Percentiles rank a stretch among this genome's conserved stretches.
Evolutionary conservation across 1,140 invertebrate genomes (phyloP).

Genomic region (Temnothorax curvispinosus): DNA sequence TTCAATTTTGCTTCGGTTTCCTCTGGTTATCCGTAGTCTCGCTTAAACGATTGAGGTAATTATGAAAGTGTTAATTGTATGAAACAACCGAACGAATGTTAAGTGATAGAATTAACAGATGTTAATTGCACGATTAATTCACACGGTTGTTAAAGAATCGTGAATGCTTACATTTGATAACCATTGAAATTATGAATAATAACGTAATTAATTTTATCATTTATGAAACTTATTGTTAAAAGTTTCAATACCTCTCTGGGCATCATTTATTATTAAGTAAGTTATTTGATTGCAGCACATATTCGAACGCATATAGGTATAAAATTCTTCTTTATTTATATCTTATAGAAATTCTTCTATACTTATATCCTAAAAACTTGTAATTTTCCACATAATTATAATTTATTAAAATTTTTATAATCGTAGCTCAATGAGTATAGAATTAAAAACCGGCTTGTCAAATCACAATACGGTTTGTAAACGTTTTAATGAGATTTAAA

Average conservation of each 20-base stretch:
- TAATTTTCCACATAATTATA: neutral
- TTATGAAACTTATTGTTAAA: neutral
- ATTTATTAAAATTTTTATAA: neutral
- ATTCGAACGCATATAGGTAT: neutral
- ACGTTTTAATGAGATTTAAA: neutral
- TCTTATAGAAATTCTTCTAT: neutral
- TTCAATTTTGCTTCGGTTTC: neutral
- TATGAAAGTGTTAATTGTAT: neutral
- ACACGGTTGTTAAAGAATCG: neutral
- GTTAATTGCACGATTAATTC: too few relatives aligned
- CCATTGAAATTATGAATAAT: neutral
- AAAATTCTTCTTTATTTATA: neutral
- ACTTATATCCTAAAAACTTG: neutral
- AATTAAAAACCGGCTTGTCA: neutral
- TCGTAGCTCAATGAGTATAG: neutral
- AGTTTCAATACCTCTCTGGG: neutral
- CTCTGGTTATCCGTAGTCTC: neutral
- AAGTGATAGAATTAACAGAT: neutral
- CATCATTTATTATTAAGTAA: neutral
- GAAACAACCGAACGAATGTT: neutral
- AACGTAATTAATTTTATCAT: neutral
- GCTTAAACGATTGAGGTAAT: neutral
- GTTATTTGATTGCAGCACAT: neutral
- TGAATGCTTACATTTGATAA: neutral
- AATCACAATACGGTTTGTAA: neutral